A percentile compares a stretch with the other conserved stretches of the same genome.
These are phyloP conservation scores for Rousettus madagascariensis DNA, from an alignment of 2,797 vertebrate genomes.

Conservation along the genomic window DNA sequence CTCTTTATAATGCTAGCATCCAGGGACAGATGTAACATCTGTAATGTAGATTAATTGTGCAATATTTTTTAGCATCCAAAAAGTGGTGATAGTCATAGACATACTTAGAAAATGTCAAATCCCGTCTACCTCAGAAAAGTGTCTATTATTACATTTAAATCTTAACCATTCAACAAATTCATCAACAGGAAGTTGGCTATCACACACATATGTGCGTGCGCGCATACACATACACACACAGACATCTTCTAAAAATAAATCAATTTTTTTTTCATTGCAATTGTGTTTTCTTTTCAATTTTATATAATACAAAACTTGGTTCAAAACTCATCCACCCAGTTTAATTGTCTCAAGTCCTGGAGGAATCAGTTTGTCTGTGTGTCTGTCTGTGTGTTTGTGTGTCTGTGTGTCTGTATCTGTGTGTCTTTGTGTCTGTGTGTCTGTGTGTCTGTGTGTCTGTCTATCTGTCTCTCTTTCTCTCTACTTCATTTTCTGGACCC, in stretches of 20 bases:
- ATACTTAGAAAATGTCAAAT: constrained; percentile 45
- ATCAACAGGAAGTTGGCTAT: background rate
- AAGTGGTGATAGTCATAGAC: background rate
- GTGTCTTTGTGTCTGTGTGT: too few relatives aligned
- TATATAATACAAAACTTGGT: background rate
- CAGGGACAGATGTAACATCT: background rate
- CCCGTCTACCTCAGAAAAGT: background rate
- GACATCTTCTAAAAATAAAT: background rate
- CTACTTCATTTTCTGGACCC: background rate
- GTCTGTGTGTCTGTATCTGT: background rate
- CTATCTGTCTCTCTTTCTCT: background rate
- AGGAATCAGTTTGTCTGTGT: background rate
- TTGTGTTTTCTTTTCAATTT: background rate
- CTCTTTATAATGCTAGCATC: background rate
- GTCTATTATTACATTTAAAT: background rate
- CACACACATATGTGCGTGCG: too few relatives aligned
- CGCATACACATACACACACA: background rate
- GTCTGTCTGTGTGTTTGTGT: background rate
- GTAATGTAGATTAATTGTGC: background rate
- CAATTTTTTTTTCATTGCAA: background rate
- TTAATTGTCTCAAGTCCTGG: background rate
- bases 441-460: background rate
- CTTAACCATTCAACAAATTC: background rate
- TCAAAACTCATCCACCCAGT: background rate
- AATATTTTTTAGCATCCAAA: constrained; percentile 41